These are phyloP conservation scores for Taenaris catops DNA, from an alignment of 2,888 invertebrate genomes.

Conservation along the genomic window DNA sequence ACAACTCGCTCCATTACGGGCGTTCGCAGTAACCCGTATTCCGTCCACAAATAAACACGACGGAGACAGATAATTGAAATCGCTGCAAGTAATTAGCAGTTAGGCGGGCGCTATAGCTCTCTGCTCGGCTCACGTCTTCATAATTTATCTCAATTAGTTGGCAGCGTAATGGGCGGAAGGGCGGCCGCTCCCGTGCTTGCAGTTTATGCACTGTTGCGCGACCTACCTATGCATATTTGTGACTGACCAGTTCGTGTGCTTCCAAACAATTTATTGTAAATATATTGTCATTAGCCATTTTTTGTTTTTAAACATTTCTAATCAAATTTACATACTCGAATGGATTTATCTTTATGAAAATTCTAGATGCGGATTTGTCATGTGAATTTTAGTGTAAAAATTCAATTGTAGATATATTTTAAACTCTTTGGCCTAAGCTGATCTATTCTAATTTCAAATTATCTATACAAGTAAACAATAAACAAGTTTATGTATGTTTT, in stretches of 20 bases:
- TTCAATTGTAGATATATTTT: too few species aligned
- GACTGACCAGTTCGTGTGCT: background rate
- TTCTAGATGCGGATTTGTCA: too few species aligned
- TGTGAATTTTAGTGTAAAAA: too few species aligned
- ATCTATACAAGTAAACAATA: too few species aligned
- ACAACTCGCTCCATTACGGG: constrained; percentile 5
- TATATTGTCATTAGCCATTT: too few species aligned
- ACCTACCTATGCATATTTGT: constrained; percentile 5
- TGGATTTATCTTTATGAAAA: too few species aligned
- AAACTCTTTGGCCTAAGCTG: too few species aligned
- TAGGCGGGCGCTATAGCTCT: constrained; percentile 57
- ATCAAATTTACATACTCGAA: too few species aligned
- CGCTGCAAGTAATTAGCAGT: constrained; percentile 69
- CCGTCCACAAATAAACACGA: constrained; percentile 19
- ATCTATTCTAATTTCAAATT: too few species aligned
- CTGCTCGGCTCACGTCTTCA: constrained; percentile 66
- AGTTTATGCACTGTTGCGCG: constrained; percentile 14
- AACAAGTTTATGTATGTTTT: too few species aligned
- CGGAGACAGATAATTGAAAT: constrained; percentile 56
- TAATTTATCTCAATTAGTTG: constrained; percentile 77
- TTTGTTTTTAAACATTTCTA: too few species aligned
- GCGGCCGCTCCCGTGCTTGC: constrained; percentile 31
- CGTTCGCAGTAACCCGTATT: constrained; percentile 10
- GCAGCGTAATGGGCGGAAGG: constrained; percentile 65
- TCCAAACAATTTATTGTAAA: background rate